Percentiles rank a stretch among this genome's conserved stretches.
Conservation (phyloP, 2,888 invertebrate genomes). For the Pollenia amentaria region DNA sequence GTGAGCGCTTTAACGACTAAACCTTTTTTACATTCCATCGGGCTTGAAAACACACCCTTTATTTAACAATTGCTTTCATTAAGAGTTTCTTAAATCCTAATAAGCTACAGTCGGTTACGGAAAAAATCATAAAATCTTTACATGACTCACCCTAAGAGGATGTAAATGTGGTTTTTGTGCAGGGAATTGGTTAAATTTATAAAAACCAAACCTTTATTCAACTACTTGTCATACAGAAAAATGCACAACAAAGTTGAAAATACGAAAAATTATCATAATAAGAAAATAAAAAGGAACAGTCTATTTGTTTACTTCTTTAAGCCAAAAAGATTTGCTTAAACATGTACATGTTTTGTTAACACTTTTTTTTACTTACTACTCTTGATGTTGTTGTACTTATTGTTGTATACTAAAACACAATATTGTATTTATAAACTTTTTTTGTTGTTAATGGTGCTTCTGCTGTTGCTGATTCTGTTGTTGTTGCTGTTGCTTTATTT, state of each 20-base stretch:
- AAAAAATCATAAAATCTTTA: constrained; percentile 15
- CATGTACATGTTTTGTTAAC: constrained; percentile 69
- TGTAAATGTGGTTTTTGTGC: constrained; percentile 54
- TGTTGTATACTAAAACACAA: constrained; percentile 44
- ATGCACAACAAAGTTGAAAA: constrained; percentile 6
- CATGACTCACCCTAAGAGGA: constrained; percentile 66
- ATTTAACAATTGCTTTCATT: constrained; percentile 3
- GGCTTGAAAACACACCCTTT: too few species aligned
- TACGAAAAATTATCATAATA: constrained; percentile 64
- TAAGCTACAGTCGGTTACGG: not conserved
- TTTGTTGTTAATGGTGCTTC: constrained; percentile 22
- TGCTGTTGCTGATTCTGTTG: constrained; percentile 31
- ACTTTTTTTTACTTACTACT: constrained; percentile 55
- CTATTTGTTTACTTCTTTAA: constrained; percentile 66
- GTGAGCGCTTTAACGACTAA: too few species aligned
- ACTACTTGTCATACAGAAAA: constrained; percentile 52
- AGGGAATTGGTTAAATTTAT: constrained; percentile 58
- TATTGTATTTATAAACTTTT: constrained; percentile 31
- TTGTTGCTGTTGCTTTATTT: constrained; percentile 50
- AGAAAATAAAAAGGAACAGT: constrained; percentile 57
- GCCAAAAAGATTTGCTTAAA: constrained; percentile 67
- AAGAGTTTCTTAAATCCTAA: not conserved
- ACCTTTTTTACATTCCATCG: not conserved
- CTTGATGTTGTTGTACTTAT: constrained; percentile 19
- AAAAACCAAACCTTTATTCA: constrained; percentile 65